Evolutionary conservation across 2,113 vertebrate species (phyloP), one percentile per base, ranked within the genome.

Genomic region (Anolis carolinensis): DNA sequence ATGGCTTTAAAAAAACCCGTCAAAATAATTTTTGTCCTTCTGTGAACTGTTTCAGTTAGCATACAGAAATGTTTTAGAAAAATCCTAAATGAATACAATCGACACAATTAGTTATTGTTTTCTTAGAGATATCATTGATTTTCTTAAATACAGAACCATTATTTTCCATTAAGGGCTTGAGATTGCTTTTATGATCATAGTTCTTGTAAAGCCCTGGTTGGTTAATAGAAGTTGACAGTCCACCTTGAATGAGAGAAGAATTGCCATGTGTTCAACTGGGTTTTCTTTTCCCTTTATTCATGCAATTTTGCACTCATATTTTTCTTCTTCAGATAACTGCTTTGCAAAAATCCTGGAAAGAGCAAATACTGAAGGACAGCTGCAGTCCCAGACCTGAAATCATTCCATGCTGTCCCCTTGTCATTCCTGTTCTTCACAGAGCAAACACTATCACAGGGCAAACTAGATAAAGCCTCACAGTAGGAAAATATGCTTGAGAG

Each of bases 51-150:
- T 67, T 65, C 30, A 67, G 25, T 36, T 67, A 65, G 13, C 7
- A 25, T 67, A 68, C 27, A 68, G 55, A 18, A 9, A 25, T 68
- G 65, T 30, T 5, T 14, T 77, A 34, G 21, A 89, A 86, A 67
- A 25, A 73, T 65, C 4, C 79, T 48, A 16, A 0, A 52, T 86
- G 72, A 1, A 68, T 89, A 92, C 39, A 68, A 14, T 73, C 5
- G 83, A 2, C n/a, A 88, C 27, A 87, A 25, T 59, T 55, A 76
- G 84, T 88, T 78, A 86, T 87, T 87, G 14, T 83, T 36, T 59
- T 4, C 88, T 72, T 88, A 72, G 21, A 72, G 84, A 20, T 32
- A 0, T 84, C 44, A 82, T 87, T 16, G n/a, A n/a, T 14, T 34
- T 25, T 25, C 7, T 25, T 6, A 23, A 65, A 23, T 65, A 67